A percentile compares a stretch with the other conserved stretches of the same genome.
phyloP scores from a whole-genome alignment of 2,113 vertebrate genomes.

The Antechinus stuartii region DNA sequence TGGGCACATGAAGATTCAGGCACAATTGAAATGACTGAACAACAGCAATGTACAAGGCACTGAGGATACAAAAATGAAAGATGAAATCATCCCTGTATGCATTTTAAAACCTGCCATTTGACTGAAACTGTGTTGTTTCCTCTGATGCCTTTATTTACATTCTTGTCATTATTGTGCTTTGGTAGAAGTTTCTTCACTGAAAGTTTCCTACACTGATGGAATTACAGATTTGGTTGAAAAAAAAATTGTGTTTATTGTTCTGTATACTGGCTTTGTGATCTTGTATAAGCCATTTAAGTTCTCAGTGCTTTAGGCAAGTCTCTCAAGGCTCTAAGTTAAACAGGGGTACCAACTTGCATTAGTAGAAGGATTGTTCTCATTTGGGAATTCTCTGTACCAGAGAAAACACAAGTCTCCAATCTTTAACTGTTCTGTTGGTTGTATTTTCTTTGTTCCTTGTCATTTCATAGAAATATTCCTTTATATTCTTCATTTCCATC shows the following conservation, averaged over 20 bases:
- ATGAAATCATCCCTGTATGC: neutral
- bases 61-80: neutral
- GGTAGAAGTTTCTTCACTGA: neutral
- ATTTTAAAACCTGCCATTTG: neutral
- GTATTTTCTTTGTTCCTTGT: neutral
- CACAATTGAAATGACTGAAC: neutral
- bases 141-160: neutral
- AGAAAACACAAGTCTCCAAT: neutral
- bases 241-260: neutral
- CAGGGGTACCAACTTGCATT: neutral
- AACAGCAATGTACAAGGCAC: neutral
- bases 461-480: neutral
- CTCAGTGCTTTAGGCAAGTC: neutral
- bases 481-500: neutral
- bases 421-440: neutral
- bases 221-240: neutral
- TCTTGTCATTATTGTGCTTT: neutral
- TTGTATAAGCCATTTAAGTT: neutral
- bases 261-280: neutral
- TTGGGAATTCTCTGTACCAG: neutral
- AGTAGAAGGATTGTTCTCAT: neutral
- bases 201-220: neutral
- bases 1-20: neutral
- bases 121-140: neutral
- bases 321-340: neutral